phyloP scores from a whole-genome alignment of 2,797 vertebrate genomes.

The Cheirogaleus major region DNA sequence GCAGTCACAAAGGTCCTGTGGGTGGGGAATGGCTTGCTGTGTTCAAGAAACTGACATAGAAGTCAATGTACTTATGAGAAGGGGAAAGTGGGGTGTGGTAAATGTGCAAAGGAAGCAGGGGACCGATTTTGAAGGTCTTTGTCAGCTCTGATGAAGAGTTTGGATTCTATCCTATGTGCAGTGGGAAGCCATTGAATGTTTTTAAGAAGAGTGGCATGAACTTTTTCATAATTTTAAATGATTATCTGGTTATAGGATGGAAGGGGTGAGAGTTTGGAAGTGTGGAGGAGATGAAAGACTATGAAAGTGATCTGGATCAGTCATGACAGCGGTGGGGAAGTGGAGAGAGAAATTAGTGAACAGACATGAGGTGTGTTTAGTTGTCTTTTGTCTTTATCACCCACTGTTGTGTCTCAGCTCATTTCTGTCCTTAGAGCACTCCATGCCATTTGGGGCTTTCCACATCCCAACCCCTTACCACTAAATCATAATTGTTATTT shows the following conservation, averaged over 20 bases:
- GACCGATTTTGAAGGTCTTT: not conserved
- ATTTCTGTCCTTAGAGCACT: not conserved
- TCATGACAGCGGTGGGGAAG: not conserved
- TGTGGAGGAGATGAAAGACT: not conserved
- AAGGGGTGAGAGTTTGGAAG: not conserved
- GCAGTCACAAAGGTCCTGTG: not conserved
- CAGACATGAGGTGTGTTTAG: not conserved
- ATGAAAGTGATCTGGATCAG: not conserved
- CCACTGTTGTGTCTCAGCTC: not conserved
- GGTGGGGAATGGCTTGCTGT: not conserved
- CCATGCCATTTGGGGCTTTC: not conserved
- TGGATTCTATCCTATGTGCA: not conserved
- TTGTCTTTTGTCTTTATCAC: not conserved
- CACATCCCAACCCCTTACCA: not conserved
- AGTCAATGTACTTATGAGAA: not conserved
- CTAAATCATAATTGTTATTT: not conserved
- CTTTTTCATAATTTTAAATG: not conserved
- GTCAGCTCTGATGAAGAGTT: not conserved
- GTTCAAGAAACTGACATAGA: not conserved
- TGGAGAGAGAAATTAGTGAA: not conserved
- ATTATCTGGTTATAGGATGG: not conserved
- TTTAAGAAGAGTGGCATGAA: not conserved
- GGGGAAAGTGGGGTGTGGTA: not conserved
- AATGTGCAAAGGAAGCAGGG: not conserved
- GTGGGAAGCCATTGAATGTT: not conserved